phyloP scores from a whole-genome alignment of 2,113 vertebrate species.

The Burhinus bistriatus region DNA sequence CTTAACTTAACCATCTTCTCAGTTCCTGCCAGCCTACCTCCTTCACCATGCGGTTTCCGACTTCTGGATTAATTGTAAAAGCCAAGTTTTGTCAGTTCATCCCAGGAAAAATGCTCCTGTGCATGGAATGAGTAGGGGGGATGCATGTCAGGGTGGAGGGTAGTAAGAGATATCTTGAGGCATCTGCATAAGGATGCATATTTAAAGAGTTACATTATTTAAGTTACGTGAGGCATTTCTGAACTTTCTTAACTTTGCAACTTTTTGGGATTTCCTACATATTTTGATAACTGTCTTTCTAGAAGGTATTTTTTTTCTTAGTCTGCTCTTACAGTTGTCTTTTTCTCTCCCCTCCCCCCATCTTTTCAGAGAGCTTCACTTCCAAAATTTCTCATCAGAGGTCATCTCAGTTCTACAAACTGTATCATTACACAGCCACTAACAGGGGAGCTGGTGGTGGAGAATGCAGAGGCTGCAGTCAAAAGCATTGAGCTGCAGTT shows the following conservation, averaged over 20 bases:
- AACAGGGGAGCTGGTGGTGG: constrained; percentile 89
- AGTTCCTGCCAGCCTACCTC: background rate
- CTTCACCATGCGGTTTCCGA: fast-evolving
- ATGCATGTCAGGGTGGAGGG: fast-evolving
- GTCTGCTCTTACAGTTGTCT: background rate
- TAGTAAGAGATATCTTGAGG: background rate
- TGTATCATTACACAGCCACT: constrained; percentile 90
- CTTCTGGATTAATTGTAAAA: background rate
- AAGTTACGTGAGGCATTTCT: background rate
- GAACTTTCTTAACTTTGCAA: background rate
- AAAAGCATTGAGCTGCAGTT: constrained; percentile 95
- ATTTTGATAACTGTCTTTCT: background rate
- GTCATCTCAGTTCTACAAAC: constrained; percentile 88
- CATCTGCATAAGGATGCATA: background rate
- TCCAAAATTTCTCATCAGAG: constrained; percentile 89
- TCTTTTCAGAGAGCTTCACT: constrained; percentile 78
- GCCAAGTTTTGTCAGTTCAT: background rate
- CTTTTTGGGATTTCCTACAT: fast-evolving
- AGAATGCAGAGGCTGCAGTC: constrained; percentile 86
- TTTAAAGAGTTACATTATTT: background rate
- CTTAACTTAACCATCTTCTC: no score
- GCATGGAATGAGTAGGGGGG: background rate
- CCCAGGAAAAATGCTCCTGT: background rate
- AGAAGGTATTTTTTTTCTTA: background rate
- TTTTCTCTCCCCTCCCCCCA: fast-evolving